Base-by-base conservation (phyloP, 2,113 vertebrate species). In the Glaucidium brasilianum region DNA sequence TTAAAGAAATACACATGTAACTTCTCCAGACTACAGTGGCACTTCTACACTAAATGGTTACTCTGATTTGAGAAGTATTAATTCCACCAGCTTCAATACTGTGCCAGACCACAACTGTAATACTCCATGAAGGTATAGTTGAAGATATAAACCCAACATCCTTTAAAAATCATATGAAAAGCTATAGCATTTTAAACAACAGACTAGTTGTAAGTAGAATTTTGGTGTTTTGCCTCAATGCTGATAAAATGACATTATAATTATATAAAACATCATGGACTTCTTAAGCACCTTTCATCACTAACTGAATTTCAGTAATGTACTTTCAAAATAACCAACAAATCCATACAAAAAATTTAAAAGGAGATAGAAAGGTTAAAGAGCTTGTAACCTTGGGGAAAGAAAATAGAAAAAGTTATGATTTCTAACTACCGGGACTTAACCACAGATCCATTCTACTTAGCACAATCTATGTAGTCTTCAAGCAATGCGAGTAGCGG, bases 271-370 rank as follows among this genome's bases (percentile, higher is more conserved):
- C 17, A 87, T 49, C 62, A 50, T 8, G 18, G 41, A 80, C 15
- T 2, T 45, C 7, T 92, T 69, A 56, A 72, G 66, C 12, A 75
- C 7, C 26, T 90, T 85, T 34, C 39, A 69, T 66, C 19, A 71
- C 25, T 45, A 79, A 83, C 0, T 53, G 26, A 85, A 69, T 69
- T 92, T 73, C 63, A 71, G 39, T 41, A 64, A 52, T 0, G 0
- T 11, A 34, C 25, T 53, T 83, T 15, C 13, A 76, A 96, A 94
- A 73, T 30, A 71, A 72, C 14, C 5, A 79, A 45, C 56, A 68
- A 19, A 68, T 58, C 20, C 35, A 62, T 45, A 37, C 4, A 12
- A 68, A 47, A 26, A 49, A 62, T 26, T 52, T 52, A 60, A 62
- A 66, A 29, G 9, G 20, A 50, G 22, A 81, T 0, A 80, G 12